phyloP scores from a whole-genome alignment of 2,797 vertebrate genomes.

The Pagetopsis macropterus region DNA sequence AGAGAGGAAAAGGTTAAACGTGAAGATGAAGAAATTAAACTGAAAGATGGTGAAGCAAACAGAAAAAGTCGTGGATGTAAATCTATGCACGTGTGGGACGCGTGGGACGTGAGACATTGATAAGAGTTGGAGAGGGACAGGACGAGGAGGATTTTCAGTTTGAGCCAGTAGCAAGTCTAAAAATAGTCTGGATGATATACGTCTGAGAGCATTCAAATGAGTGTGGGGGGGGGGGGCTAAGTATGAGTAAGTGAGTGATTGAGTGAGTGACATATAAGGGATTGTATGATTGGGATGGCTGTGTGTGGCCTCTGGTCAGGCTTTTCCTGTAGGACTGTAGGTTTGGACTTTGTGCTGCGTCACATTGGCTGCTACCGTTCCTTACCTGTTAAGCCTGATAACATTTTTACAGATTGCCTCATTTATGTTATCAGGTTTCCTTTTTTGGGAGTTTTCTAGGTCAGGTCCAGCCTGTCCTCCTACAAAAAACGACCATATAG shows the following conservation, averaged over 20 bases:
- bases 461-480: too few relatives aligned
- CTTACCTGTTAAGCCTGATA: too few relatives aligned
- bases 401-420: too few relatives aligned
- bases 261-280: too few relatives aligned
- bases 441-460: too few relatives aligned
- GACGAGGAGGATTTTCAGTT: conserved; percentile 48
- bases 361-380: too few relatives aligned
- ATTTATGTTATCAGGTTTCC: too few relatives aligned
- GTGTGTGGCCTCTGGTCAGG: too few relatives aligned
- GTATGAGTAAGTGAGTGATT: not conserved
- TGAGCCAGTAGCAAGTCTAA: conserved; percentile 60
- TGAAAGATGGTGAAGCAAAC: not conserved
- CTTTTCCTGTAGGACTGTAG: too few relatives aligned
- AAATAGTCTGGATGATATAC: conserved; percentile 68
- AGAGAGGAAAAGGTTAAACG: conserved; percentile 35
- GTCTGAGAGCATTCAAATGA: conserved; percentile 57
- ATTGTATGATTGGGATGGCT: too few relatives aligned
- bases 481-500: too few relatives aligned
- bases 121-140: conserved; percentile 26
- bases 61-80: conserved; percentile 10
- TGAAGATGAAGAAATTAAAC: not conserved
- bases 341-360: too few relatives aligned
- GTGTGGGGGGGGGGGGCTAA: conserved; percentile 46
- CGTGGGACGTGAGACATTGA: conserved; percentile 12
- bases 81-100: conserved; percentile 12